Conservation (phyloP, 2,888 invertebrate genomes). For the Leptopilina drosophilae region DNA sequence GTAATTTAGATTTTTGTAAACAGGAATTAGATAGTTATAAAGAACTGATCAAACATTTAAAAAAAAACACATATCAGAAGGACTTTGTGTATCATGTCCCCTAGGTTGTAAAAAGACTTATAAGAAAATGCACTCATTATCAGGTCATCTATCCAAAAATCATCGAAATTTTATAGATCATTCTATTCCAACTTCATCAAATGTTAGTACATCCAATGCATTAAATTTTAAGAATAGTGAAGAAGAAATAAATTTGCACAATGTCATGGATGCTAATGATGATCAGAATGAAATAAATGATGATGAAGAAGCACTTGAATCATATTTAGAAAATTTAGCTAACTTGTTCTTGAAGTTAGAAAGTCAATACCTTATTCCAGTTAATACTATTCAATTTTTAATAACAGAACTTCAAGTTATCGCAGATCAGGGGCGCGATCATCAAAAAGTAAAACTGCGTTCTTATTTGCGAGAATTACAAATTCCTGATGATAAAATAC, state of each 20-base stretch:
- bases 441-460: neutral
- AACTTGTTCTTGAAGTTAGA: neutral
- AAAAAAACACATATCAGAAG: neutral
- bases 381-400: neutral
- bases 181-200: neutral
- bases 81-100: neutral
- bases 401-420: neutral
- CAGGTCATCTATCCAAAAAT: neutral
- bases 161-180: neutral
- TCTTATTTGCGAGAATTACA: neutral
- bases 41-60: neutral
- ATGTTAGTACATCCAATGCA: neutral
- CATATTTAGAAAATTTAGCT: neutral
- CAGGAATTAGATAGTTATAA: neutral
- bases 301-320: neutral
- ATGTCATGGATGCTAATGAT: neutral
- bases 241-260: neutral
- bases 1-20: neutral
- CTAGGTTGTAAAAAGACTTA: neutral
- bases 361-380: neutral
- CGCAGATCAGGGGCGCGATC: neutral
- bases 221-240: neutral
- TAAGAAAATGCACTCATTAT: neutral
- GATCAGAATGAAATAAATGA: neutral
- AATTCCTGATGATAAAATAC: neutral